Evolutionary conservation across 2,113 vertebrate genomes (phyloP).

Genomic region (Hippopotamus amphibius): DNA sequence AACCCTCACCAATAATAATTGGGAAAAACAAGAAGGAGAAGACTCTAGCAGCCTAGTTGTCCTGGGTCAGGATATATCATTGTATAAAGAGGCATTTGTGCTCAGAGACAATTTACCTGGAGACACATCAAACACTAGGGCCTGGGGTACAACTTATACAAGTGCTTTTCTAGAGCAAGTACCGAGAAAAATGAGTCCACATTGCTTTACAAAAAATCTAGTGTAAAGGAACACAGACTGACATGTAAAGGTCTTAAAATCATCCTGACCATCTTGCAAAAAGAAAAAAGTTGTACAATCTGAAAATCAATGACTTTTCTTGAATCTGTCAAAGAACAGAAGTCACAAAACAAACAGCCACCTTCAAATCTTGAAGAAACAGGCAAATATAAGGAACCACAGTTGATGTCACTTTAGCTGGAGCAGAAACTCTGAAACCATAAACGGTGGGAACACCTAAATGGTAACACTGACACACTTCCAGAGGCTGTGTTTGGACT

Average conservation of each 20-base stretch:
- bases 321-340: background rate
- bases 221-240: background rate
- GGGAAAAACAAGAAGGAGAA: background rate
- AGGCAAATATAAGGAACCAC: background rate
- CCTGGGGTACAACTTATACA: background rate
- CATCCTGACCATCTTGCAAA: background rate
- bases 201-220: background rate
- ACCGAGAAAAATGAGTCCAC: background rate
- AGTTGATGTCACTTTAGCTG: background rate
- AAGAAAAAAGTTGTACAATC: background rate
- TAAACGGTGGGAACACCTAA: background rate
- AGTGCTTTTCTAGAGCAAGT: background rate
- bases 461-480: background rate
- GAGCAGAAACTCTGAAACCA: background rate
- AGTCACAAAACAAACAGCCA: background rate
- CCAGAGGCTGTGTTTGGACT: background rate
- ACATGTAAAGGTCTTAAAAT: background rate
- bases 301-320: background rate
- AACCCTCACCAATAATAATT: background rate
- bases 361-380: background rate
- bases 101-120: background rate
- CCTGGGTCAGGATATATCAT: background rate
- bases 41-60: background rate
- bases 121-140: background rate
- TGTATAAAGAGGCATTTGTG: background rate